Evolutionary conservation across 2,113 vertebrate species (phyloP), one percentile per base, ranked within the genome.

Genomic region (Patagioenas fasciata): DNA sequence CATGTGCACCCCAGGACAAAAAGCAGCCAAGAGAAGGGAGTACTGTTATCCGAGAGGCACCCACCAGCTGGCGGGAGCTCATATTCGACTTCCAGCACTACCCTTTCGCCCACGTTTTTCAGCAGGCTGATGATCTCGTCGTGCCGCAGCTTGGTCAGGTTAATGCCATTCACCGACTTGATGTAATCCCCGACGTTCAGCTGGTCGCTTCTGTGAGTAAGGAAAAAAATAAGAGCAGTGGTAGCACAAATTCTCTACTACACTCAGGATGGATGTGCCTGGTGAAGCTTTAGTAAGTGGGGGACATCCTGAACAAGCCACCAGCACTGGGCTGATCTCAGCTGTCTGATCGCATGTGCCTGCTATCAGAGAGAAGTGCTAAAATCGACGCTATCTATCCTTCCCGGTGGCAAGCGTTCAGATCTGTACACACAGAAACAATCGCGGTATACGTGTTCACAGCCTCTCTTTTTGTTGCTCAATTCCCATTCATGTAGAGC

Each of bases 101-200:
- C 99, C 51, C 99, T 98, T 96, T 99, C 99, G 40, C 99, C 99
- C 72, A 99, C 99, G 7, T 99, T 99, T 96, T 99, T 99, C 97
- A 99, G 98, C 75, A 99, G 97, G 95, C 99, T 99, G 97, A 99
- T 99, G 88, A 99, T 99, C 97, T 99, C 99, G 4, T 99, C 99
- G 0, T 99, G 99, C 51, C 99, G 98, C 62, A 99, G 98, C 97
- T 99, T 98, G 78, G 99, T 98, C 97, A 99, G 95, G 97, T 98
- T 99, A 95, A 99, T 99, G 94, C 99, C 99, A 0, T 99, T 99
- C 97, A 99, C 99, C 0, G 99, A 99, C 93, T 99, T 99, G 88
- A 99, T 99, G 96, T 99, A 99, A 97, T 99, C 99, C 3, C 99
- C 99, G 3, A 99, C 98, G 5, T 99, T 99, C 95, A 99, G 98